Evolutionary conservation across 1,140 invertebrate species (phyloP), one percentile per base, ranked within the genome.

Genomic region (Eupristina koningsbergeri): DNA sequence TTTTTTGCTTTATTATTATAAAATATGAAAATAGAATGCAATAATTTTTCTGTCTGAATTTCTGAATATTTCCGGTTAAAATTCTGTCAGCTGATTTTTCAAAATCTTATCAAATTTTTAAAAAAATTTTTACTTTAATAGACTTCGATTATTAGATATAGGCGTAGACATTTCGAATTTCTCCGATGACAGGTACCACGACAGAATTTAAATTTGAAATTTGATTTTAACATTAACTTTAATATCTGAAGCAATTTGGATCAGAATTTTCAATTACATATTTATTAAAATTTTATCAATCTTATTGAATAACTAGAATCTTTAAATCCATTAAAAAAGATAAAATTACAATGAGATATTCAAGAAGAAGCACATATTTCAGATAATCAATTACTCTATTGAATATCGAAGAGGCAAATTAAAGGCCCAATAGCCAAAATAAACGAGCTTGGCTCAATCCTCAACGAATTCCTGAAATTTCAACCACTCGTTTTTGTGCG

Each of bases 401-500:
- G 36, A 67, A 36, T 67, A 31, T 36, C 15, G 39, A 0, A 36
- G 17, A 69, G 39, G 0, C 36, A 41, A 26, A 71, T 75, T 75
- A 75, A 53, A 22, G 73, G 73, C 1, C n/a, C 45, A 53, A 19
- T 34, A 3, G 45, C n/a, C 45, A 75, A 15, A 50, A 53, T 47
- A 53, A 75, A 75, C 34, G 45, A 75, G 45, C 45, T 53, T 22
- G 73, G n/a, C 29, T n/a, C 45, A 75, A 29, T 26, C 15, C 29
- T n/a, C 45, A 75, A 29, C 39, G 45, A 3, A 53, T 71, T 69
- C 36, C 22, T 22, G 67, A n/a, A 50, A 79, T 79, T 47, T 41
- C 41, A n/a, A 19, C 17, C 64, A 36, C 61, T 79, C 61, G 47
- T 79, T 79, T 67, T 61, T 67, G 26, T 64, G 26, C 61, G 8